Conservation (phyloP, 1,140 invertebrate genomes). For the Bursaphelenchus mucronatus region DNA sequence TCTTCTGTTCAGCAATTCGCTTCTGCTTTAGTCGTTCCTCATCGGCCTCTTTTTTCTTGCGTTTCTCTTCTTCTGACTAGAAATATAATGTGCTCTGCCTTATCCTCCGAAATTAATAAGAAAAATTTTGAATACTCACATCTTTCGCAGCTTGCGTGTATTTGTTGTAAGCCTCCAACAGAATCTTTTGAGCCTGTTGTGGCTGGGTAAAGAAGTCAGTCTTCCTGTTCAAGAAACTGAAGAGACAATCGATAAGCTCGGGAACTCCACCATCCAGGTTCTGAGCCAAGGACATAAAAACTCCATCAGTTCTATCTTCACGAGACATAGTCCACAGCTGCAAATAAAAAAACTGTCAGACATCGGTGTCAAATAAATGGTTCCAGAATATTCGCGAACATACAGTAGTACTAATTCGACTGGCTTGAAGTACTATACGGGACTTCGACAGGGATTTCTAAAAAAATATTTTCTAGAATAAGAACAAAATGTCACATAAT, state of each 20-base stretch:
- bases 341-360: no score
- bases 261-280: constrained; percentile 85
- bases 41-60: constrained; percentile 30
- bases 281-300: constrained; percentile 83
- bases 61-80: constrained; percentile 34
- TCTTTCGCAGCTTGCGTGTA: constrained; percentile 27
- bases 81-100: constrained; percentile 2
- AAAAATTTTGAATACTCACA: constrained; percentile 23
- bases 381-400: no score
- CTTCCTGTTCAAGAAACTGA: constrained; percentile 85
- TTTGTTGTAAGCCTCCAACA: constrained; percentile 36
- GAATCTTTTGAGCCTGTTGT: constrained; percentile 74
- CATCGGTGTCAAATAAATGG: no score
- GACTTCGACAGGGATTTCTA: no score
- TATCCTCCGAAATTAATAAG: neutral
- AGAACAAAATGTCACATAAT: no score
- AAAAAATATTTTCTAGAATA: no score
- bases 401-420: no score
- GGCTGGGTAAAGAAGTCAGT: constrained; percentile 91
- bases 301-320: constrained; percentile 77
- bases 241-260: constrained; percentile 83
- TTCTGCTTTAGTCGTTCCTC: constrained; percentile 20
- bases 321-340: no score
- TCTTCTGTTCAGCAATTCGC: constrained; percentile 1
- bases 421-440: no score